Evolutionary conservation across 2,888 invertebrate species (phyloP), one percentile per base, ranked within the genome.

Genomic region (Chymomyza fuscimana): DNA sequence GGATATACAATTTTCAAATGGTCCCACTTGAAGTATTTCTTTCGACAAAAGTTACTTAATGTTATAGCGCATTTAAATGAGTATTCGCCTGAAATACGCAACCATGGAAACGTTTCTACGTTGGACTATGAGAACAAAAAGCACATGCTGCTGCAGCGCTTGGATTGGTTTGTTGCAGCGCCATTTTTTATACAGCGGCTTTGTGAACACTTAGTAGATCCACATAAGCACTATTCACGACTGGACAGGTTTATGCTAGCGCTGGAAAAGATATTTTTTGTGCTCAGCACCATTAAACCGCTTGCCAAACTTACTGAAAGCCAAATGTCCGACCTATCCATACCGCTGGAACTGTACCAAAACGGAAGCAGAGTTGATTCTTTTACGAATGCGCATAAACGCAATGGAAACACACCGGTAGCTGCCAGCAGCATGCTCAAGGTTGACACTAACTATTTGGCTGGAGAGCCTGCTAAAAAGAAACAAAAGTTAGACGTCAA

Each of bases 211-310:
- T 93, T 99, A 2, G 96, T 97, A 5, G 95, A 95, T 79, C 99
- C 99, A 1, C 94, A 96, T 25, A 97, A 97, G 90, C 98, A 99
- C 90, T 99, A 99, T 92, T 97, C 96, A 89, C 94, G 99, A n/a
- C n/a, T n/a, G n/a, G n/a, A n/a, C 91, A 99, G 99, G 91, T 99
- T 96, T 91, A 96, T 99, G 96, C 93, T 99, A 72, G 99, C 99
- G 0, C 93, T 99, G 72, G 99, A 99, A 91, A 99, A 99, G 92
- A 4, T n/a, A 10, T 32, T 81, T 78, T 69, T 75, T 91, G 97
- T 97, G 70, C 97, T 97, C 12, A 95, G 95, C 89, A 95, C 95
- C 40, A 94, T 93, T 80, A 95, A 94, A 88, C 95, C 95, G 3
- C 95, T 15, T 90, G 92, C 16, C 94, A 93, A 19, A 19, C 19